A percentile compares a stretch with the other conserved stretches of the same genome.
Evolutionary conservation across 2,888 invertebrate species (phyloP).

Genomic region (Agonopterix heracliana): DNA sequence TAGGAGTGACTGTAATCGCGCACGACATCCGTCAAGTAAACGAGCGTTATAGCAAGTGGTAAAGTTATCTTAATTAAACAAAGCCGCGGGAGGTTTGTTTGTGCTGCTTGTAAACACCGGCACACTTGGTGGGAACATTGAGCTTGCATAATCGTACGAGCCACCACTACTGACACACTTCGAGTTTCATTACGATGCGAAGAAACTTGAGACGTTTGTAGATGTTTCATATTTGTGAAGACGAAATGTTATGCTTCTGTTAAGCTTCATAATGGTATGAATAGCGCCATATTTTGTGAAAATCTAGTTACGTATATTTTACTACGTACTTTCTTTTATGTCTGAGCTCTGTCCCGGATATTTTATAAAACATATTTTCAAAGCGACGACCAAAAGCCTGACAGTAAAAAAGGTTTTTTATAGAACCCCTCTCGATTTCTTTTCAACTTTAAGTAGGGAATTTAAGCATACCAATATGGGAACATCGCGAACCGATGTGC

Average conservation of each 20-base stretch:
- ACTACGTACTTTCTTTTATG: too few relatives aligned
- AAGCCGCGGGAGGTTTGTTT: constrained; percentile 25
- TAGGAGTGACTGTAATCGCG: constrained; percentile 30
- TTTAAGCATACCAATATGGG: constrained; percentile 6
- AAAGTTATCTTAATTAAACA: constrained; percentile 56
- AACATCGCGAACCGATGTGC: constrained; percentile 4
- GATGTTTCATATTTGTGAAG: too few relatives aligned
- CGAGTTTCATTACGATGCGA: too few relatives aligned
- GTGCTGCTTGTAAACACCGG: constrained; percentile 25
- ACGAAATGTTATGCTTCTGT: too few relatives aligned
- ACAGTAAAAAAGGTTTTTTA: not conserved
- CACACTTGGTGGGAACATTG: constrained; percentile 12
- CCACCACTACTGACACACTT: too few relatives aligned
- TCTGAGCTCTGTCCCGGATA: too few relatives aligned
- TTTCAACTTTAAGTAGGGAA: constrained; percentile 7
- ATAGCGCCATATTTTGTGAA: too few relatives aligned
- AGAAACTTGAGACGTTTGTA: too few relatives aligned
- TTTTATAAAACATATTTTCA: too few relatives aligned
- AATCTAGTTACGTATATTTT: too few relatives aligned
- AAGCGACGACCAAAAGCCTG: not conserved
- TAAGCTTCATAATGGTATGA: too few relatives aligned
- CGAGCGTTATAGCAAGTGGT: constrained; percentile 35
- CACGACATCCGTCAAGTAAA: constrained; percentile 33
- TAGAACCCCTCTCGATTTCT: constrained; percentile 4
- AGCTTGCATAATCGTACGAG: too few relatives aligned